These are phyloP conservation scores for Amphipyra berbera DNA, from an alignment of 2,888 invertebrate genomes.

Conservation along the genomic window DNA sequence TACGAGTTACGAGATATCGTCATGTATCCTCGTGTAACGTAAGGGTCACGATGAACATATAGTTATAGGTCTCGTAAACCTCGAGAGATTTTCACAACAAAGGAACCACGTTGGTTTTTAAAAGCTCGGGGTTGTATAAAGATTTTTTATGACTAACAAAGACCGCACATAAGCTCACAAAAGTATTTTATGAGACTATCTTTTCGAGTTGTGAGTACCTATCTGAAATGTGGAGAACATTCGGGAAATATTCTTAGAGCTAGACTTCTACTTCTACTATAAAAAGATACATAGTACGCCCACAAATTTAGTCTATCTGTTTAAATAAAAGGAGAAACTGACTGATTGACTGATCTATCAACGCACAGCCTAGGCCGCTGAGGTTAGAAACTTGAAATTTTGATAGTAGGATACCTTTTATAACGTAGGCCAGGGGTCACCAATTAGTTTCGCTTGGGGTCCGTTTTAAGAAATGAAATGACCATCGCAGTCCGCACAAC, in stretches of 20 bases:
- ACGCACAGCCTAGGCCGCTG: no score
- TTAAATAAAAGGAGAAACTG: no score
- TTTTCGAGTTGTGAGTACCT: constrained; percentile 14
- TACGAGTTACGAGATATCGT: constrained; percentile 21
- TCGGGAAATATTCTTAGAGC: constrained; percentile 3
- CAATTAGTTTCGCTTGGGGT: no score
- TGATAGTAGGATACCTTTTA: no score
- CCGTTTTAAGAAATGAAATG: no score
- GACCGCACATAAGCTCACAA: constrained; percentile 13
- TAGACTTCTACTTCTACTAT: background rate
- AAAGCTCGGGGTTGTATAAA: constrained; percentile 4
- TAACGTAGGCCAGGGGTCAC: no score
- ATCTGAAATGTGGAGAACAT: constrained; percentile 9
- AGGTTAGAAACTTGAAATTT: no score
- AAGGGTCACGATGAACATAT: constrained; percentile 13
- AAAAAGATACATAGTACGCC: no score
- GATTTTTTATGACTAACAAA: constrained; percentile 21
- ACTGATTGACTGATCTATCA: no score
- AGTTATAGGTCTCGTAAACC: constrained; percentile 23
- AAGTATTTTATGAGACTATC: constrained; percentile 32
- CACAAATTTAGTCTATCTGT: no score
- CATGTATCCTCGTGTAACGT: constrained; percentile 15
- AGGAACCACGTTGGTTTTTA: constrained; percentile 19
- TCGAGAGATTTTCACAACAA: constrained; percentile 29
- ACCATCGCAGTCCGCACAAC: no score